Evolutionary conservation across 1,140 invertebrate genomes (phyloP).

Genomic region (Habropoda laboriosa): DNA sequence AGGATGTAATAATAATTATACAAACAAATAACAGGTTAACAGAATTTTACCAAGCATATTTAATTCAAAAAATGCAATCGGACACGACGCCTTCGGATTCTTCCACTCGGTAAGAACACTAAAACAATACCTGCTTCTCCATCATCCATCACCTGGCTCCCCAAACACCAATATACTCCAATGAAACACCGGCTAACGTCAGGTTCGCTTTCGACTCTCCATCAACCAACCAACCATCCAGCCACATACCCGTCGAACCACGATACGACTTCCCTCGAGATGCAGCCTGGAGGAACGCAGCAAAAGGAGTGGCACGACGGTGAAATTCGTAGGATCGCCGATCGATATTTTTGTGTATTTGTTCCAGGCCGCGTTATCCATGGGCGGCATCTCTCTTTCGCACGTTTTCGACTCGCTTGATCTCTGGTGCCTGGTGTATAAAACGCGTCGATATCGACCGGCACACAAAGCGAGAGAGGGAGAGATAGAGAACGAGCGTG

Average conservation of each 20-base stretch:
- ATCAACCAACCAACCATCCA: neutral
- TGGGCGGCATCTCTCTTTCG: conserved; percentile 52
- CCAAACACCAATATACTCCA: too few relatives aligned
- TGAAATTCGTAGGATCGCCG: conserved; percentile 27
- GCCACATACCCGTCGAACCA: neutral
- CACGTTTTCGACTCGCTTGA: conserved; percentile 6
- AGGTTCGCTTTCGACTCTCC: conserved; percentile 2
- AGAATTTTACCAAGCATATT: too few relatives aligned
- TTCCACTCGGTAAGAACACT: too few relatives aligned
- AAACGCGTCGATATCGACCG: conserved; percentile 68
- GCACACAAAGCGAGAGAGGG: neutral
- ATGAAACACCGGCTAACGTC: neutral
- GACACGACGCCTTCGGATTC: too few relatives aligned
- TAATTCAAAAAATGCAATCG: too few relatives aligned
- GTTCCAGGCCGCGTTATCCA: conserved; percentile 51
- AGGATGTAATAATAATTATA: too few relatives aligned
- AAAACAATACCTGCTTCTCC: too few relatives aligned
- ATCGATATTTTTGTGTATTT: conserved; percentile 62
- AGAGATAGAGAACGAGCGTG: neutral
- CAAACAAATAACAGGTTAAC: too few relatives aligned
- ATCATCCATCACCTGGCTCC: too few relatives aligned
- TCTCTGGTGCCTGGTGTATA: neutral
- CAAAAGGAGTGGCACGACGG: neutral
- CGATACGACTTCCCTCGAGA: neutral
- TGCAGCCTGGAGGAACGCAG: neutral